Base-by-base conservation (phyloP, 2,113 vertebrate genomes). In the Zingel zingel region DNA sequence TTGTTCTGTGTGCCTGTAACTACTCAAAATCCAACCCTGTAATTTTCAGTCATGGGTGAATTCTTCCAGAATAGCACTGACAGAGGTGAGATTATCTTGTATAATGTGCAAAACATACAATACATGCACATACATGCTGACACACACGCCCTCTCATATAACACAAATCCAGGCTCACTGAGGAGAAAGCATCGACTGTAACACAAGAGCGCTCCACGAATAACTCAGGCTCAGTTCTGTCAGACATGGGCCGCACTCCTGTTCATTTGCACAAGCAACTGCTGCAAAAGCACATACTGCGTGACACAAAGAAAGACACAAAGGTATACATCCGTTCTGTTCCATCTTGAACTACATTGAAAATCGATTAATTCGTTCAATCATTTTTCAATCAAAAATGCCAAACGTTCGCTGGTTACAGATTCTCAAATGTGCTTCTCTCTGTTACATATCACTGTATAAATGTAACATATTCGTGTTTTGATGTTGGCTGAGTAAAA, bases 121-220 rank as follows among this genome's bases (percentile, higher is more conserved):
- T 69, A 27, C 83, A 36, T 80, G 86, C 79, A 82, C 67, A 82
- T 64, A 78, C 84, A 88, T 57, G 83, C 64, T 70, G 54, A 64
- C 79, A 68, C 83, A 72, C 79, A 83, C 77, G 16, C 71, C 12
- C 67, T 79, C 84, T 70, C 79, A 48, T 56, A 59, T 48, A 85
- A 57, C 78, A 78, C 47, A 16, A 30, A 69, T 21, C 68, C 33
- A 62, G 51, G 16, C 83, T 73, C 53, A 56, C 27, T 30, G 23
- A 67, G 68, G 16, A 56, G 39, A 81, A 67, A 64, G n/a, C 27
- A 79, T 77, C 39, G 67, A 50, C 57, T 69, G 63, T 45, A 82
- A 76, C 77, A 68, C 51, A 82, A 79, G 66, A 80, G 48, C 1
- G 3, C 25, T 72, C 48, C 68, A 21, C 4, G 33, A 75, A 69